These are phyloP conservation scores for Drosophila peninsularis DNA, from an alignment of 2,888 invertebrate species.

Conservation along the genomic window DNA sequence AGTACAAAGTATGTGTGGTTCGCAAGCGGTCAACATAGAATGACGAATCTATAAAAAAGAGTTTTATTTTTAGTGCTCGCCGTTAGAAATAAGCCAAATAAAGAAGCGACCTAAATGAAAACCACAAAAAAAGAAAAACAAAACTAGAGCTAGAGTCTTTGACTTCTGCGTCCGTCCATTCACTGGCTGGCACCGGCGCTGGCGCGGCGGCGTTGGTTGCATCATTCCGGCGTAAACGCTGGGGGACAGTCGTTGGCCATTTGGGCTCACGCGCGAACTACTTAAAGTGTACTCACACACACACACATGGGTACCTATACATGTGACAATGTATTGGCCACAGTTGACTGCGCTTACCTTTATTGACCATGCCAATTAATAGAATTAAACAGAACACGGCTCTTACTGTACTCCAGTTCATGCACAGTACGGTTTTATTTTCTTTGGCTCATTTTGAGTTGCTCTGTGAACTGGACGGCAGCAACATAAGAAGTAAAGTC, in stretches of 20 bases:
- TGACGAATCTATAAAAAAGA: slow-evolving; percentile 1
- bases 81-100: slow-evolving; percentile 12
- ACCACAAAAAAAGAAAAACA: not conserved
- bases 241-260: not conserved
- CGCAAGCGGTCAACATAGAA: not conserved
- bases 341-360: slow-evolving; percentile 46
- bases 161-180: slow-evolving; percentile 1
- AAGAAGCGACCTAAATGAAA: slow-evolving; percentile 8
- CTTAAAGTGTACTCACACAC: not conserved
- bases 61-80: not conserved
- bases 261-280: slow-evolving; percentile 7
- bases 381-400: slow-evolving; percentile 64
- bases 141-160: slow-evolving; percentile 7
- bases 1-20: not conserved
- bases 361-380: slow-evolving; percentile 65
- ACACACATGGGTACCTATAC: not conserved
- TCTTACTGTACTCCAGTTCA: slow-evolving; percentile 62
- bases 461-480: slow-evolving; percentile 52
- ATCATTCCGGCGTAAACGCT: slow-evolving; percentile 1
- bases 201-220: slow-evolving; percentile 7
- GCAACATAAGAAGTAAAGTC: slow-evolving; percentile 4
- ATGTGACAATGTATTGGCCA: slow-evolving; percentile 32
- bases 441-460: slow-evolving; percentile 36
- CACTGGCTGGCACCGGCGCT: not conserved
- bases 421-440: slow-evolving; percentile 48